A percentile compares a stretch with the other conserved stretches of the same genome.
Conservation (phyloP, 2,113 vertebrate species). For the Neomonachus schauinslandi region DNA sequence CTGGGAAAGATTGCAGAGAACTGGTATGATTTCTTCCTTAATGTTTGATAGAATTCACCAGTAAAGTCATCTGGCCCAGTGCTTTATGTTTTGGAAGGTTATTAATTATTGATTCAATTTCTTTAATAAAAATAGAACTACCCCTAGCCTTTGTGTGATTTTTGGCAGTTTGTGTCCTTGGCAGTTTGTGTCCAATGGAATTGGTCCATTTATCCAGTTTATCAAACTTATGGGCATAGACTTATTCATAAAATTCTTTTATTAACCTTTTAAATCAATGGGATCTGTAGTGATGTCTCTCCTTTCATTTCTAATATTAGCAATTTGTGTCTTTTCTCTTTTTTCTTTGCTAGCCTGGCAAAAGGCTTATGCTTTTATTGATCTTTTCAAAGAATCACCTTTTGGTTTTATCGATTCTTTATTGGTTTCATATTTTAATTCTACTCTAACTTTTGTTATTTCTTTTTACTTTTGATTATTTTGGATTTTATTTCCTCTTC, state of each 20-base stretch:
- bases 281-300: not conserved
- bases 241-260: not conserved
- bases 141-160: not conserved
- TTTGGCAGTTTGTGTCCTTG: not conserved
- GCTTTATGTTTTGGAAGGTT: not conserved
- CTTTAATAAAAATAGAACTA: not conserved
- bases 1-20: not conserved
- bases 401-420: not conserved
- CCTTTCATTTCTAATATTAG: not conserved
- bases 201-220: not conserved
- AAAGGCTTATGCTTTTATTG: not conserved
- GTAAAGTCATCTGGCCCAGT: not conserved
- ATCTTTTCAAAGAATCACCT: not conserved
- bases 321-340: not conserved
- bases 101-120: not conserved
- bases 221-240: not conserved
- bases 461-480: not conserved
- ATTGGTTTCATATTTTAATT: not conserved
- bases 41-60: not conserved
- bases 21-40: not conserved
- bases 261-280: not conserved
- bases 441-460: not conserved
- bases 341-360: not conserved
- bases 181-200: not conserved
- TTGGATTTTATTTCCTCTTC: not conserved